Conservation (phyloP, 37 sponge, comb jelly and placozoan genomes). For the Crambe crambe region DNA sequence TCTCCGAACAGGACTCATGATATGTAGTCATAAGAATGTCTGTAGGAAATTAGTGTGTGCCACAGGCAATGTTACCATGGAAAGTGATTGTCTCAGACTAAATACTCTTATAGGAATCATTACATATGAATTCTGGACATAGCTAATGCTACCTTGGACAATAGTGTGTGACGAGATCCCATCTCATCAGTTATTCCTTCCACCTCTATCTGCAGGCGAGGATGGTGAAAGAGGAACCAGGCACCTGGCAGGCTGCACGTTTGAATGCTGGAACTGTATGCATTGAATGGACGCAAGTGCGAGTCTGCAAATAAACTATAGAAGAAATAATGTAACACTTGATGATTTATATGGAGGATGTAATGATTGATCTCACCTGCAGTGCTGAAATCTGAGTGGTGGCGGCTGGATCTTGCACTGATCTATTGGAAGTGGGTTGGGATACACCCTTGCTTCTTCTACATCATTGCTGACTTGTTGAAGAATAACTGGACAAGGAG, state of each 20-base stretch:
- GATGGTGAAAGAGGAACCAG: slow-evolving; percentile 57
- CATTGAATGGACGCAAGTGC: slow-evolving; percentile 42
- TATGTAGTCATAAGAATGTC: too few species aligned
- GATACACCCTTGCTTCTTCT: too few species aligned
- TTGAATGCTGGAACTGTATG: background rate
- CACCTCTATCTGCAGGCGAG: slow-evolving; percentile 24
- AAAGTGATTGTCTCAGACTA: too few species aligned
- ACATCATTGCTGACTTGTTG: too few species aligned
- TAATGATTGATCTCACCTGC: background rate
- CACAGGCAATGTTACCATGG: too few species aligned
- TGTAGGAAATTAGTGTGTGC: too few species aligned
- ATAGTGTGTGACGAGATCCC: background rate
- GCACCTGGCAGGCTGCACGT: slow-evolving; percentile 52
- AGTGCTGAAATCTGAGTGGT: background rate
- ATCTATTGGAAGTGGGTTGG: too few species aligned
- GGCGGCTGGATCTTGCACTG: too few species aligned
- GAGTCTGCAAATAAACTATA: slow-evolving; percentile 51
- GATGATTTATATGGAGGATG: background rate
- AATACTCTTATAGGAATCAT: too few species aligned
- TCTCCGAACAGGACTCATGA: too few species aligned
- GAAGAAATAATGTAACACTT: background rate
- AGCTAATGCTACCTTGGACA: background rate
- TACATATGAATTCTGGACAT: too few species aligned
- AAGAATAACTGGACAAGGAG: background rate
- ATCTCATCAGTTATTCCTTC: background rate